A percentile compares a stretch with the other conserved stretches of the same genome.
These are phyloP conservation scores for Tenodera sinensis DNA, from an alignment of 2,888 invertebrate species.

Conservation along the genomic window DNA sequence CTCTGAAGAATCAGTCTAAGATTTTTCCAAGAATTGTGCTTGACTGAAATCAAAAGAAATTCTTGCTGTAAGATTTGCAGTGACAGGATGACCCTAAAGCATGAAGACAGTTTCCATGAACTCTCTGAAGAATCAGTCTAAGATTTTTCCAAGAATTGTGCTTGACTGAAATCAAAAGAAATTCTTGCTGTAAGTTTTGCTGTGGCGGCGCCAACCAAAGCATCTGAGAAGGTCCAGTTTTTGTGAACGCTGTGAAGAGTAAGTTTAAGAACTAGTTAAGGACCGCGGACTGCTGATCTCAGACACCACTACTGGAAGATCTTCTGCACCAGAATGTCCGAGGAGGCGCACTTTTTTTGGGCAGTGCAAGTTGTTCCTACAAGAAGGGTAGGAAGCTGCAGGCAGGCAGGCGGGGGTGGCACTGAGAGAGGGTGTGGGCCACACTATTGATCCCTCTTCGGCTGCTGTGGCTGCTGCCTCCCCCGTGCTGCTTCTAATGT, in stretches of 20 bases:
- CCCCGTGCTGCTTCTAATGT: slow-evolving; percentile 29
- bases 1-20: no score
- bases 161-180: background rate
- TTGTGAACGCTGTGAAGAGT: background rate
- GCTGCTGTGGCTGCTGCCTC: background rate
- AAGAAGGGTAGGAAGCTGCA: background rate
- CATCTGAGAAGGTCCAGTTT: no score
- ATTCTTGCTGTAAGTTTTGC: no score
- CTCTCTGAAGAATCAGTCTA: background rate
- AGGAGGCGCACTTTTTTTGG: background rate
- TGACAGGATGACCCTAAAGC: no score
- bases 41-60: no score
- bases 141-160: background rate
- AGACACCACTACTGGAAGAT: background rate
- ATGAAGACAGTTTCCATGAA: no score
- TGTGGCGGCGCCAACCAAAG: no score
- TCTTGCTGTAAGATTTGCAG: no score
- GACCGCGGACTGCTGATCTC: background rate
- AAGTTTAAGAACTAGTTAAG: background rate
- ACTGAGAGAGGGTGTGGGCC: background rate
- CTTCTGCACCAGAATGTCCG: background rate
- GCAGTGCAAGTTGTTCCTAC: background rate
- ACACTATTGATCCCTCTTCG: slow-evolving; percentile 31
- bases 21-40: no score
- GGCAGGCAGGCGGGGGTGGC: background rate